These are phyloP conservation scores for Dromococcyx pavoninus DNA, from an alignment of 2,797 vertebrate species.

Conservation along the genomic window DNA sequence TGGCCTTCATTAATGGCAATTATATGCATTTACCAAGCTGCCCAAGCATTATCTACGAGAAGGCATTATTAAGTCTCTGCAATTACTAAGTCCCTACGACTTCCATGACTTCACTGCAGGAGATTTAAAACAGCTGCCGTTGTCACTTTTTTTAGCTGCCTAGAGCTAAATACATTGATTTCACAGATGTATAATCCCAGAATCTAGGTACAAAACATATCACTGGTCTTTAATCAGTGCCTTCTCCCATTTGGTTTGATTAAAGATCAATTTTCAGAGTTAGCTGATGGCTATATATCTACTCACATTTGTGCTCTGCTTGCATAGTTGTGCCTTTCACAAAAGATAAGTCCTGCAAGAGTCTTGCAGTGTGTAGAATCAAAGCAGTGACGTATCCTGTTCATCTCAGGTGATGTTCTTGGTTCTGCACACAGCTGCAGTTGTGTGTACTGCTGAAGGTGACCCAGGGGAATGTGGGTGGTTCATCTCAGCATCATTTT, in stretches of 20 bases:
- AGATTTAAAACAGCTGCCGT: slow-evolving; percentile 51
- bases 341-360: neutral
- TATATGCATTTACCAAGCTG: slow-evolving; percentile 15
- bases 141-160: neutral
- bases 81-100: slow-evolving; percentile 16
- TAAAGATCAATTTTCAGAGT: slow-evolving; percentile 43
- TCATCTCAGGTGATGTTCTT: neutral
- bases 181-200: neutral
- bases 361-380: neutral
- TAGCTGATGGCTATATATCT: neutral
- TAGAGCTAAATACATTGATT: slow-evolving; percentile 29
- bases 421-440: neutral
- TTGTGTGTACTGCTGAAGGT: neutral
- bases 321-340: neutral
- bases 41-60: slow-evolving; percentile 30
- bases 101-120: slow-evolving; percentile 48
- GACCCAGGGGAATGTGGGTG: neutral
- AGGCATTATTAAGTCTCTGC: slow-evolving; percentile 13
- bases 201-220: neutral
- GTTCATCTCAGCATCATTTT: neutral
- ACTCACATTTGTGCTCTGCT: neutral
- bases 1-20: slow-evolving; percentile 55
- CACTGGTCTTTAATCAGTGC: slow-evolving; percentile 24
- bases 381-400: neutral
- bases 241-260: slow-evolving; percentile 24